Base-by-base conservation (phyloP, 2,797 vertebrate genomes). In the Aldrovandia affinis region DNA sequence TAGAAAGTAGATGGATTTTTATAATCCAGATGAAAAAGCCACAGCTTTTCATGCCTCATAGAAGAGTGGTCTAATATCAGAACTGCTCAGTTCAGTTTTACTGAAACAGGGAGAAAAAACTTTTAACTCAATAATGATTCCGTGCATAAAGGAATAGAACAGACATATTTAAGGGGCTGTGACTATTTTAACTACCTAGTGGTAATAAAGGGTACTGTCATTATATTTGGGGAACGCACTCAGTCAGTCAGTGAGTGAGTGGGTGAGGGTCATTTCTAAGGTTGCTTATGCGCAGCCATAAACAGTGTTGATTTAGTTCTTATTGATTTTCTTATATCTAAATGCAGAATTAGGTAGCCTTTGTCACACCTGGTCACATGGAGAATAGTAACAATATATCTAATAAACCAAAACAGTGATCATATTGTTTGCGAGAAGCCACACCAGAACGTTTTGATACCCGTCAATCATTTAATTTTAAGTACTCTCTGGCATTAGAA, bases 1-100 rank as follows among this genome's bases (percentile, higher is more conserved):
- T 92, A 91, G 86, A 92, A 89, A 87, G 78, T 86, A 73, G 89
- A 88, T 84, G 80, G 89, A 15, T 79, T 92, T 94, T 90, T 86
- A 91, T 94, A 93, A 94, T 94, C 93, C 92, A 86, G 89, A 92
- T 93, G 91, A 91, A 88, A 85, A n/a, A 85, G 65, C 83, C 90
- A 90, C 86, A 80, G 75, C 82, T 82, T 92, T 90, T 89, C 85
- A 54, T 86, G 77, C 86, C 47, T 90, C 55, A 83, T 88, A 59
- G 89, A 87, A 86, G 81, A 36, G 68, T 85, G 82, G 54, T 73
- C 81, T 81, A 70, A 85, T 85, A 85, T 89, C 78, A 83, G 81
- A 87, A 86, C 84, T 78, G 79, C 55, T 47, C 63, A 14, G 14
- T 52, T 44, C 47, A 12, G 61, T 50, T 61, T 65, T 65, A 65